Base-by-base conservation (phyloP, 2,113 vertebrate species). In the Vidua chalybeata region DNA sequence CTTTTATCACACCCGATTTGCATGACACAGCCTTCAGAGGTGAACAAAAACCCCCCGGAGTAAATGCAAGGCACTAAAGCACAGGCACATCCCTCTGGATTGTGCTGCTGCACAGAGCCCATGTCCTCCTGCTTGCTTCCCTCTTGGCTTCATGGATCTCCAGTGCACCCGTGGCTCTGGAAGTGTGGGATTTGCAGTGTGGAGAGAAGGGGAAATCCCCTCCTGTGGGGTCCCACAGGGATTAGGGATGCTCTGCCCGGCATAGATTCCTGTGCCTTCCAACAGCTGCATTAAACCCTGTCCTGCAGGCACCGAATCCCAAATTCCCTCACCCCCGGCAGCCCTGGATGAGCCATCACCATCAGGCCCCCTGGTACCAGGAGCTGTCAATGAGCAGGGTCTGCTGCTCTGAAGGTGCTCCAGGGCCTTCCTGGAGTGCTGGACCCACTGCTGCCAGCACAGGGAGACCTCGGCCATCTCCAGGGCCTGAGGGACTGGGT, bases 141-240 rank as follows among this genome's bases (percentile, higher is more conserved):
- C 15, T 73, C 48, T 52, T 61, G 83, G 23, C 31, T 83, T 39
- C 41, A 11, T 8, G 31, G 68, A 52, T 66, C 46, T 80, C 16
- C 51, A 20, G 0, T 5, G 11, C 5, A 15, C 27, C 35, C 1
- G 0, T 26, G 35, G 15, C 17, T 75, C 52, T 41, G 51, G 15
- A 66, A 27, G 2, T 22, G 41, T 13, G 49, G 78, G 66, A 33
- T 49, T n/a, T 91, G 64, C 61, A 62, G 31, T 5, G 4, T 10
- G n/a, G 41, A 35, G 51, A 61, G 35, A 33, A 45, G 45, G 30
- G 19, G 54, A 19, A 51, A 69, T 45, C 46, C 22, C 43, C 5
- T 62, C 22, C 46, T 18, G 4, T 56, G 68, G 27, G 23, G 18
- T 35, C 33, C 46, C 45, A 39, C 13, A 19, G 7, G 13, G 28